phyloP scores from a whole-genome alignment of 2,797 vertebrate genomes.

The Carcharodon carcharias region DNA sequence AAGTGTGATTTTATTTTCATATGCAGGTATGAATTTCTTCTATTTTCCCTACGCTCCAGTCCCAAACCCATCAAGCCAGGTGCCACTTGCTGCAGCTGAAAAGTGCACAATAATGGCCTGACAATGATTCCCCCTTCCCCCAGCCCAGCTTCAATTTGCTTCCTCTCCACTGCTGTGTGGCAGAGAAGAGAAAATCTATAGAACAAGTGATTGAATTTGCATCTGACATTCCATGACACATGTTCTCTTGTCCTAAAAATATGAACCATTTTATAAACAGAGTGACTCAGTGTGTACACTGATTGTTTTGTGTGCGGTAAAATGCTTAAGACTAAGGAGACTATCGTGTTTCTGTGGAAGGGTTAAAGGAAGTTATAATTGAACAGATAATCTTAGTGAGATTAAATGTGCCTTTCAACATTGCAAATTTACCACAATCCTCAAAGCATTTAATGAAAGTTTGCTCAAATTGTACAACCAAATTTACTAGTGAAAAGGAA shows the following conservation, averaged over 20 bases:
- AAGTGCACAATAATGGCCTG: neutral
- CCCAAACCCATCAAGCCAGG: neutral
- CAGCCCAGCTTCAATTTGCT: neutral
- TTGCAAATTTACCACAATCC: neutral
- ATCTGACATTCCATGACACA: neutral
- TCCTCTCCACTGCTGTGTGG: neutral
- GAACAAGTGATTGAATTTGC: neutral
- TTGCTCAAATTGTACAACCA: neutral
- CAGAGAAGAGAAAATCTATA: neutral
- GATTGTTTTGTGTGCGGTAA: neutral
- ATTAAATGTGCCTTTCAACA: neutral
- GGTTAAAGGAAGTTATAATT: neutral
- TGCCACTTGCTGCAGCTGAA: neutral
- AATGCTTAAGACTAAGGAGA: neutral
- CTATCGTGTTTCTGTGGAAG: neutral
- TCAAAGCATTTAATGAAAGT: neutral
- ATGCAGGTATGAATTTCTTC: too few species aligned
- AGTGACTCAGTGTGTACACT: too few species aligned
- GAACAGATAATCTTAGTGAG: too few species aligned
- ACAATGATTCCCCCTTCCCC: neutral
- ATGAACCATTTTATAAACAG: neutral
- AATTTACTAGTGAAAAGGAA: neutral
- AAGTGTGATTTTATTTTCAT: neutral
- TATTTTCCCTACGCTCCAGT: neutral
- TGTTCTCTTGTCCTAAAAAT: neutral